phyloP scores from a whole-genome alignment of 2,888 invertebrate genomes.

The Lasioglossum calceatum region DNA sequence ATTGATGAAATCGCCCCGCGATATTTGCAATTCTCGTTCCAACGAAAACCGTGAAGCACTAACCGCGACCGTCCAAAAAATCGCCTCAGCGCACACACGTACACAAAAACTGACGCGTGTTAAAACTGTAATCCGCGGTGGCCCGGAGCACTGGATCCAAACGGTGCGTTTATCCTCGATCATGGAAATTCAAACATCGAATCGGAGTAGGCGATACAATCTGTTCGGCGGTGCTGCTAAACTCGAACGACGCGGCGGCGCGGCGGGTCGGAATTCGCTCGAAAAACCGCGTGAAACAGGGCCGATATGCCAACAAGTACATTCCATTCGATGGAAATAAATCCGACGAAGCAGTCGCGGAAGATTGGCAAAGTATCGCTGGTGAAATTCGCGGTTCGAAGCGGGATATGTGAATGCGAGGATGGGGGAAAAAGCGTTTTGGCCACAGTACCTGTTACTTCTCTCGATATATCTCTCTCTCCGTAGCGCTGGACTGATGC shows the following conservation, averaged over 20 bases:
- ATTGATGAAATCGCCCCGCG: background rate
- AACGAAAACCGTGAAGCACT: background rate
- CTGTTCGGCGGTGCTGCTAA: background rate
- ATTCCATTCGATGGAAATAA: background rate
- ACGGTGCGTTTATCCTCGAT: background rate
- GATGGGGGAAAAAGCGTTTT: background rate
- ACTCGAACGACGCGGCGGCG: background rate
- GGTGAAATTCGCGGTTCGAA: background rate
- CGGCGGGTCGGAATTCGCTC: background rate
- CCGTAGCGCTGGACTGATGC: constrained; percentile 40
- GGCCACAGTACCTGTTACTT: constrained; percentile 64
- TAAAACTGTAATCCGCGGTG: background rate
- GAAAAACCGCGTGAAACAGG: background rate
- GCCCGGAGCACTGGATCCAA: background rate
- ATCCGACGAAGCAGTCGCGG: background rate
- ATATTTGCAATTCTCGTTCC: background rate
- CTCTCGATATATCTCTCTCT: constrained; percentile 48
- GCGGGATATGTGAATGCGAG: background rate
- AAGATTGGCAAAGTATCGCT: background rate
- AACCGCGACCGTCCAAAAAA: background rate
- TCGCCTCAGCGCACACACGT: background rate
- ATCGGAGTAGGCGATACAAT: background rate
- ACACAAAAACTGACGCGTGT: background rate
- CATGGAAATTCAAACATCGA: background rate
- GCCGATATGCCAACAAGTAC: background rate